Conservation (phyloP, 2,888 invertebrate genomes). For the Apamea monoglypha region DNA sequence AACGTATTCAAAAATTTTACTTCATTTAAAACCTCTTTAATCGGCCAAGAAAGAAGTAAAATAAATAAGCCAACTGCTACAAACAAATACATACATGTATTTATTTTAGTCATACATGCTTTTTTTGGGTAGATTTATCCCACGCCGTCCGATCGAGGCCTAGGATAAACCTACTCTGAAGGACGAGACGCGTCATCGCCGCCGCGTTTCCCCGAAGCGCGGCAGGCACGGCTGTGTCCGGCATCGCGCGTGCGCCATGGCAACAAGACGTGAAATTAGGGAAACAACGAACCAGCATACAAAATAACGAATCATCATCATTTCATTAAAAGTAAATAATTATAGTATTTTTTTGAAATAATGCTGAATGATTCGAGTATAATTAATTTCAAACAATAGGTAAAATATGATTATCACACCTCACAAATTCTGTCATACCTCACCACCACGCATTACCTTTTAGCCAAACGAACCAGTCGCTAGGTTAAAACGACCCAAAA, state of each 20-base stretch:
- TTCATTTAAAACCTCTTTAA: neutral
- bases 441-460: too few relatives aligned
- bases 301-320: neutral
- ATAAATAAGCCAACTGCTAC: neutral
- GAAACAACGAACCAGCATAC: neutral
- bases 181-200: neutral
- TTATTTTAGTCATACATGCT: neutral
- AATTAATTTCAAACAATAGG: neutral
- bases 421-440: too few relatives aligned
- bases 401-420: too few relatives aligned
- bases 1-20: neutral
- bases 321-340: neutral
- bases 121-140: constrained; percentile 15
- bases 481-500: too few relatives aligned
- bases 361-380: neutral
- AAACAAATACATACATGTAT: neutral
- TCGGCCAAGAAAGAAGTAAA: neutral
- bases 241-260: constrained; percentile 1
- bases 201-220: neutral
- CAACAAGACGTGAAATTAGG: neutral
- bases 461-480: neutral
- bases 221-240: neutral
- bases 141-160: neutral
- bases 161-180: constrained; percentile 19
- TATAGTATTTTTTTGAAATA: neutral